phyloP scores from a whole-genome alignment of 2,888 invertebrate genomes.

The Linnaemya vulpina region DNA sequence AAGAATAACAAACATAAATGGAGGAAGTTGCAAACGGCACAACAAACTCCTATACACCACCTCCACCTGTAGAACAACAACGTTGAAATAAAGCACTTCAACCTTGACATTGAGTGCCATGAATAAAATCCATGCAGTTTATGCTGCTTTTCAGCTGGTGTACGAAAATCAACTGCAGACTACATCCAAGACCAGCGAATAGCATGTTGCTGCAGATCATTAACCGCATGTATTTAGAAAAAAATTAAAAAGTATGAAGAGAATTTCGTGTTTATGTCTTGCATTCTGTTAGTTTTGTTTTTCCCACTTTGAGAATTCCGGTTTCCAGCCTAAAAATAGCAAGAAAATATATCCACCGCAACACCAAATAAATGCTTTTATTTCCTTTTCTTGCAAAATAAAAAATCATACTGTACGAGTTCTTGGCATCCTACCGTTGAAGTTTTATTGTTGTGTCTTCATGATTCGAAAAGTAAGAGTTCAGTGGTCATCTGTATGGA shows the following conservation, averaged over 20 bases:
- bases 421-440: slow-evolving; percentile 13
- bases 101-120: slow-evolving; percentile 52
- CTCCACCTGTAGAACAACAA: background rate
- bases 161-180: background rate
- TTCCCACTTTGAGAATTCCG: slow-evolving; percentile 25
- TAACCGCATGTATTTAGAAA: slow-evolving; percentile 4
- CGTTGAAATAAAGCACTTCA: background rate
- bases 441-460: background rate
- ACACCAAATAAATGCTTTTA: background rate
- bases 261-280: slow-evolving; percentile 13
- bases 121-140: background rate
- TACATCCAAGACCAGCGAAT: background rate
- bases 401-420: background rate
- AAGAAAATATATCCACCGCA: background rate
- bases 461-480: background rate
- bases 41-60: background rate
- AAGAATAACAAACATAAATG: no score
- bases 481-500: background rate
- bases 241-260: background rate
- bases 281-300: background rate
- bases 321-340: slow-evolving; percentile 55
- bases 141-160: background rate
- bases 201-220: slow-evolving; percentile 13
- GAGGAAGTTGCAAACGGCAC: no score
- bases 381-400: slow-evolving; percentile 4